Conservation (phyloP, 2,888 invertebrate species). For the Tyria jacobaeae region DNA sequence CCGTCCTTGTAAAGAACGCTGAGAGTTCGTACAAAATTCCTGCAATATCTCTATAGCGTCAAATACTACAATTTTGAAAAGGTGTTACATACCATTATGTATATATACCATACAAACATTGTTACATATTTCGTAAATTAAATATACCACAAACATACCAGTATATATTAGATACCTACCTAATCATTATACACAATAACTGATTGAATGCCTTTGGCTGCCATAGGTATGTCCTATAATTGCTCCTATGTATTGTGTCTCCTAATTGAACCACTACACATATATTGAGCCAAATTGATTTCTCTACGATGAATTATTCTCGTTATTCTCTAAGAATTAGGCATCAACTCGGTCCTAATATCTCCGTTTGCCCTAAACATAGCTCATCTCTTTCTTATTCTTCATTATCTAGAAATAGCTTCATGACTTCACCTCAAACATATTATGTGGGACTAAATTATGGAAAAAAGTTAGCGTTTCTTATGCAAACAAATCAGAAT, state of each 20-base stretch:
- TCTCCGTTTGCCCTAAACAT: too few species aligned
- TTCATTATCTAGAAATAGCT: background rate
- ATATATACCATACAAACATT: background rate
- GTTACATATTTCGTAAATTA: background rate
- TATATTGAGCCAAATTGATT: background rate
- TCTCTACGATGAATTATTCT: too few species aligned
- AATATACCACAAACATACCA: background rate
- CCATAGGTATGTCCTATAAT: background rate
- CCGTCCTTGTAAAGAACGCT: background rate
- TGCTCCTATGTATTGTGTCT: background rate
- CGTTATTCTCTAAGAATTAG: too few species aligned
- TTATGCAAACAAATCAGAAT: too few species aligned
- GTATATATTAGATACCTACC: background rate
- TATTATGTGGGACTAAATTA: too few species aligned
- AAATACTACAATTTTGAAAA: background rate
- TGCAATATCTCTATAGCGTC: slow-evolving; percentile 1
- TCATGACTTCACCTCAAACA: too few species aligned
- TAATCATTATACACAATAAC: background rate
- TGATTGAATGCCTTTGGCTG: background rate
- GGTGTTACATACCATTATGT: too few species aligned
- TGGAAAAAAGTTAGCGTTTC: too few species aligned
- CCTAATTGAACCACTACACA: background rate
- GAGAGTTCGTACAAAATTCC: slow-evolving; percentile 8
- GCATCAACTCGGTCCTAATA: too few species aligned
- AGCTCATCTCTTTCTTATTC: background rate